A percentile compares a stretch with the other conserved stretches of the same genome.
phyloP scores from a whole-genome alignment of 1,140 invertebrate species.

The Lethocerus indicus region DNA sequence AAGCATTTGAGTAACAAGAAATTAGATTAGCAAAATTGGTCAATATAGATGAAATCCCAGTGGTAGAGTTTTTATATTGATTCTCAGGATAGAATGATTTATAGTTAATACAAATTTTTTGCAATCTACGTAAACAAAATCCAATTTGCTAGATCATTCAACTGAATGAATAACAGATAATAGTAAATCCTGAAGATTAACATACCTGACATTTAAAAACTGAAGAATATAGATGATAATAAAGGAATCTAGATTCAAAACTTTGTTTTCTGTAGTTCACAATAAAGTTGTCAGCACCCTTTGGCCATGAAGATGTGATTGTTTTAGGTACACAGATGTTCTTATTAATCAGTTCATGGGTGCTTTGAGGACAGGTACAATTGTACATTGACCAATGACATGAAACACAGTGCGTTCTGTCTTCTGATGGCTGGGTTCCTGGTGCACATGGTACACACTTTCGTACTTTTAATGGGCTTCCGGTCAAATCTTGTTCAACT shows the following conservation, averaged over 20 bases:
- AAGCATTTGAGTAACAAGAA: no score
- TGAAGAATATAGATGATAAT: slow-evolving; percentile 27
- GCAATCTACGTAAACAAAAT: slow-evolving; percentile 5
- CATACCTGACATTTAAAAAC: slow-evolving; percentile 33
- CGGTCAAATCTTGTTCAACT: no score
- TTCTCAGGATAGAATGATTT: no score
- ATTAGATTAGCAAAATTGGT: not conserved
- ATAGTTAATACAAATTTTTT: slow-evolving; percentile 7
- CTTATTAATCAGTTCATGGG: slow-evolving; percentile 20
- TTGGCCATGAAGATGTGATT: slow-evolving; percentile 21
- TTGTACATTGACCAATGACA: slow-evolving; percentile 22
- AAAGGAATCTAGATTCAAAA: slow-evolving; percentile 31
- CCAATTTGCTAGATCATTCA: slow-evolving; percentile 8
- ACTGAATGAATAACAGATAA: slow-evolving; percentile 1
- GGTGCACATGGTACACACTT: slow-evolving; percentile 29
- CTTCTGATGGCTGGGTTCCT: slow-evolving; percentile 25
- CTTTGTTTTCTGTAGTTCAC: slow-evolving; percentile 23
- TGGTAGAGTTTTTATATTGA: not conserved
- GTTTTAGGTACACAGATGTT: slow-evolving; percentile 26
- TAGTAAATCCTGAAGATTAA: no score
- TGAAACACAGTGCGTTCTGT: slow-evolving; percentile 24
- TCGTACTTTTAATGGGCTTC: no score
- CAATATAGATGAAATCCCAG: not conserved
- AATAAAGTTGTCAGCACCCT: slow-evolving; percentile 23
- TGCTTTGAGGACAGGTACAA: slow-evolving; percentile 19